Evolutionary conservation across 1,140 invertebrate genomes (phyloP).

Genomic region (Bicyclus anynana): DNA sequence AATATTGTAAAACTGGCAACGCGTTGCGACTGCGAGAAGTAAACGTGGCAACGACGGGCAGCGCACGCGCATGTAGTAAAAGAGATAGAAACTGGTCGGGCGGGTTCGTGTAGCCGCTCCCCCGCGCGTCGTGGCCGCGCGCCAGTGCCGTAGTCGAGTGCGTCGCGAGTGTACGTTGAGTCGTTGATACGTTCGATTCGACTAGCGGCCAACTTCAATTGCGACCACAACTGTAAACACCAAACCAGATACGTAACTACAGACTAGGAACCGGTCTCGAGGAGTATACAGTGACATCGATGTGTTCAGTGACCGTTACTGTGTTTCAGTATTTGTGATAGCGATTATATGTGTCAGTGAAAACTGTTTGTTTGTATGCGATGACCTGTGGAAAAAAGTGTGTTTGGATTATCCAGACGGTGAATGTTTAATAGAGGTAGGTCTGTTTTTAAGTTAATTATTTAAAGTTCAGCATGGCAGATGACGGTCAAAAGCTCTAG

Average conservation of each 20-base stretch:
- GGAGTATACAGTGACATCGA: slow-evolving; percentile 49
- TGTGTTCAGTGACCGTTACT: slow-evolving; percentile 48
- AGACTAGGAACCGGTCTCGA: slow-evolving; percentile 55
- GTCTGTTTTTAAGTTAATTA: slow-evolving; percentile 31
- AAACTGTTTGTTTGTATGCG: slow-evolving; percentile 39
- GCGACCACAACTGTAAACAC: slow-evolving; percentile 46
- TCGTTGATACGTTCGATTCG: too few relatives aligned
- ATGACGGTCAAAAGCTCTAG: slow-evolving; percentile 57
- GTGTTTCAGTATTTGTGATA: slow-evolving; percentile 35
- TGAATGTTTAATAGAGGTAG: slow-evolving; percentile 55
- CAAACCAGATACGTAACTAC: slow-evolving; percentile 43
- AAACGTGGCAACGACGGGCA: slow-evolving; percentile 50
- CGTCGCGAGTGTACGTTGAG: slow-evolving; percentile 40
- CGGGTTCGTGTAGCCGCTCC: slow-evolving; percentile 52
- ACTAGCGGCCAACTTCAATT: slow-evolving; percentile 17
- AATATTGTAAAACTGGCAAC: slow-evolving; percentile 61
- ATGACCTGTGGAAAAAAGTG: slow-evolving; percentile 38
- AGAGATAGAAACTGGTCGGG: slow-evolving; percentile 59
- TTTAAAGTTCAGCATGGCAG: slow-evolving; percentile 34
- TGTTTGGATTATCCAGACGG: slow-evolving; percentile 25
- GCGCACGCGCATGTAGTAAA: slow-evolving; percentile 62
- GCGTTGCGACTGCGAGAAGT: slow-evolving; percentile 42
- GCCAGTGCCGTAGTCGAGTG: slow-evolving; percentile 55
- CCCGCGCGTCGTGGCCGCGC: slow-evolving; percentile 27
- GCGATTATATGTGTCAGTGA: slow-evolving; percentile 37